These are phyloP conservation scores for Lethrus apterus DNA, from an alignment of 1,140 invertebrate species.

Conservation along the genomic window DNA sequence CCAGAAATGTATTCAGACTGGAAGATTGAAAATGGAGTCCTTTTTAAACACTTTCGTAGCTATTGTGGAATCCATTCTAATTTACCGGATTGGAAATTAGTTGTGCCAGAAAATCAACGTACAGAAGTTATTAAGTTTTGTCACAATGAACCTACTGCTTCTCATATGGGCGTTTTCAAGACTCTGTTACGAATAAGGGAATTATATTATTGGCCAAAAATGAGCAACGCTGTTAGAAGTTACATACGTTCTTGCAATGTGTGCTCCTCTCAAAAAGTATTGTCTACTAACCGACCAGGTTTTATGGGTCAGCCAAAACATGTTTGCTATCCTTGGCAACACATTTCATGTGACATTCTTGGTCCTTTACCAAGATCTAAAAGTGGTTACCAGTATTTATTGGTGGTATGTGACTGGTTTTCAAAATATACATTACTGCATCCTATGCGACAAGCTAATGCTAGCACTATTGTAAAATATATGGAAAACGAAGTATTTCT, in stretches of 20 bases:
- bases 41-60: constrained; percentile 10
- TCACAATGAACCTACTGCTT: constrained; percentile 14
- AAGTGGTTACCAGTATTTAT: background rate
- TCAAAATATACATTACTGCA: constrained; percentile 10
- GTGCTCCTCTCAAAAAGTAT: background rate
- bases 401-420: constrained; percentile 12
- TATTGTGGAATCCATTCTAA: background rate
- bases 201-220: constrained; percentile 7
- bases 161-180: constrained; percentile 14
- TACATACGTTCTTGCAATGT: background rate
- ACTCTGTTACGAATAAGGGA: background rate
- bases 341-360: constrained; percentile 7
- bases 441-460: constrained; percentile 6
- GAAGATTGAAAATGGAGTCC: constrained; percentile 9
- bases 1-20: constrained; percentile 10
- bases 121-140: constrained; percentile 2
- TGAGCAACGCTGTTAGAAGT: background rate
- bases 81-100: constrained; percentile 12
- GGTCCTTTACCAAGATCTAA: constrained; percentile 11
- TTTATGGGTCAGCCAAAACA: constrained; percentile 8
- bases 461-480: constrained; percentile 1
- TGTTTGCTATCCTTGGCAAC: constrained; percentile 11
- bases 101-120: constrained; percentile 10
- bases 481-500: constrained; percentile 10
- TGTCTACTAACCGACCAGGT: background rate